These are phyloP conservation scores for Iphiclides podalirius DNA, from an alignment of 2,888 invertebrate genomes.

Conservation along the genomic window DNA sequence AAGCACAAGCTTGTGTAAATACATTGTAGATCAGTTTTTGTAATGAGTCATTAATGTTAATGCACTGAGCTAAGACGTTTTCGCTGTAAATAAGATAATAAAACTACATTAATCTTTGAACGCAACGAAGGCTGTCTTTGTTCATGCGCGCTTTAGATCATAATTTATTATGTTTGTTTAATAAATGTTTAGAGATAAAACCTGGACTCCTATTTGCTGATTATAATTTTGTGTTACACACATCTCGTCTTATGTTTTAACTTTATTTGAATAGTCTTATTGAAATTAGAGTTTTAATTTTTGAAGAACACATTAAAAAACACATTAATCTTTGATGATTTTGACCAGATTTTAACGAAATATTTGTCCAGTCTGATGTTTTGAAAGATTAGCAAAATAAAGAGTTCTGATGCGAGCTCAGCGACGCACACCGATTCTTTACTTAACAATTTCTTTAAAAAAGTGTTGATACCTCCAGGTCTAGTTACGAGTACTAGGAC, in stretches of 20 bases:
- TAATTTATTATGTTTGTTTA: constrained; percentile 17
- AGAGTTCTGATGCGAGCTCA: no score
- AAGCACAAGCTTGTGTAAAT: constrained; percentile 6
- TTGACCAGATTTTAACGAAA: no score
- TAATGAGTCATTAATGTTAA: constrained; percentile 21
- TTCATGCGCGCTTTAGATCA: constrained; percentile 8
- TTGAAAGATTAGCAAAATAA: no score
- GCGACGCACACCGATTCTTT: no score
- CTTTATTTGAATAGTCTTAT: no score
- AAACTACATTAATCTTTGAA: constrained; percentile 18
- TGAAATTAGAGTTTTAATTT: no score
- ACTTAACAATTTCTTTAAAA: no score
- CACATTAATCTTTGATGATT: no score
- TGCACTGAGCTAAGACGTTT: constrained; percentile 14
- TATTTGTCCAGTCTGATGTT: no score
- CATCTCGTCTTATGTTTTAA: neutral
- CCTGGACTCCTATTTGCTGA: constrained; percentile 1
- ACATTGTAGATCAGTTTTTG: constrained; percentile 13
- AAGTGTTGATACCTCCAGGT: no score
- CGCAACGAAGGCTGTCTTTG: constrained; percentile 19
- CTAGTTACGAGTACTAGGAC: no score
- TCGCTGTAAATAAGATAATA: constrained; percentile 22
- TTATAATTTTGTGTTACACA: neutral
- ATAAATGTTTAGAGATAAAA: constrained; percentile 5
- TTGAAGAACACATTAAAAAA: no score